These are phyloP conservation scores for Galaxea fascicularis DNA, from an alignment of 92 coral and sea anemone genomes.

Conservation along the genomic window DNA sequence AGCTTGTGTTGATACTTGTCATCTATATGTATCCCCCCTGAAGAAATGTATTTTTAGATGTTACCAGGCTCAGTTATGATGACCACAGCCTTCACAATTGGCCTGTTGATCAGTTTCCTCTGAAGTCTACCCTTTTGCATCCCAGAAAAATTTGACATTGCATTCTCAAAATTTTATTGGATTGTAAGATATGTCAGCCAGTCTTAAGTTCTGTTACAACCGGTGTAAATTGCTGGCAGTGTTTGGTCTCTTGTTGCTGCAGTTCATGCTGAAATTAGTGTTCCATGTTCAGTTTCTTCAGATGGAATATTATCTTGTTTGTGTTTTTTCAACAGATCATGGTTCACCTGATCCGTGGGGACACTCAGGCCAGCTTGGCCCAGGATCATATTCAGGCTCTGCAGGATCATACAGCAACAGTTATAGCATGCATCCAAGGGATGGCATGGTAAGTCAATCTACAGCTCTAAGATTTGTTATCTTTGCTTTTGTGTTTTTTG, in stretches of 20 bases:
- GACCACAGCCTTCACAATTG: too few relatives aligned
- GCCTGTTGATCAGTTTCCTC: too few relatives aligned
- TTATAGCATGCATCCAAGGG: conserved; percentile 91
- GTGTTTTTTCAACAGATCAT: conserved; percentile 77
- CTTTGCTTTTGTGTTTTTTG: conserved; percentile 50
- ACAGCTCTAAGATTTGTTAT: background rate
- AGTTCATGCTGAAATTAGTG: background rate
- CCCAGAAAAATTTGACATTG: too few relatives aligned
- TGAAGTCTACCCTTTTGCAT: too few relatives aligned
- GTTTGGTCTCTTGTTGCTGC: background rate
- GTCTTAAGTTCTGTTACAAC: background rate
- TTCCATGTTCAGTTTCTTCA: background rate
- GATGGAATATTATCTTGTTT: background rate
- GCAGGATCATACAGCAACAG: conserved; percentile 81
- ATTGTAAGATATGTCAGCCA: background rate
- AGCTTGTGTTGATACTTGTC: too few relatives aligned
- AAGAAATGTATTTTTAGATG: too few relatives aligned
- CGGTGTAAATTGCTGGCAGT: background rate
- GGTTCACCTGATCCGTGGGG: conserved; percentile 99
- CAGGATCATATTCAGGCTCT: conserved; percentile 82
- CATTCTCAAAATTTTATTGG: background rate
- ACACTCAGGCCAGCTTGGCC: conserved; percentile 85
- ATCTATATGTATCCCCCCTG: too few relatives aligned
- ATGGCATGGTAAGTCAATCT: conserved; percentile 83
- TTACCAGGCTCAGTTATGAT: too few relatives aligned